Base-by-base conservation (phyloP, 1,140 invertebrate species). In the Melipona quadrifasciata region DNA sequence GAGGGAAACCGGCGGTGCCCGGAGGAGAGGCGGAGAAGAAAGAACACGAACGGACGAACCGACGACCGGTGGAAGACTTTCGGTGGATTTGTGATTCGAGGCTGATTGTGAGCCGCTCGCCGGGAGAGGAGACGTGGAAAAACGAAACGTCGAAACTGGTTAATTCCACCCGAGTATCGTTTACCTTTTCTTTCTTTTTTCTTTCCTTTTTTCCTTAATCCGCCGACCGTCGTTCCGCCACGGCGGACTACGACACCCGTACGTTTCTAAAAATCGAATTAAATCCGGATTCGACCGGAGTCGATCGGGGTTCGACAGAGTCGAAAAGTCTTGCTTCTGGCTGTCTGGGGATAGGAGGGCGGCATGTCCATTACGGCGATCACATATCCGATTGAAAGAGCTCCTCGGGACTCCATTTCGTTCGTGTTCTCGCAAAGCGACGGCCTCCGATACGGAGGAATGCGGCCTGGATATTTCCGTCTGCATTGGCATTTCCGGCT, bases 231-330 rank as follows among this genome's bases (percentile, higher is more conserved):
- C 58, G 68, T 39, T 64, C 65, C 81, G n/a, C n/a, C 34, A 16
- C 16, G n/a, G n/a, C 53, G 6, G 24, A 2, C 39, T 14, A 17
- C 16, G 39, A 67, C 17, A 55, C 17, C 39, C 24, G 61, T 68
- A 57, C 71, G 80, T 64, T 65, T 57, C 58, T 17, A 67, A 65
- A 58, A 89, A 89, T 89, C 87, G 87, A 89, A 86, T 88, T 86
- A 89, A 89, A 89, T 81, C 77, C 84, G 61, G 65, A n/a, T 31
- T 34, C n/a, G 57, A 39, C 10, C 27, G 55, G 31, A 31, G 31
- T 73, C 51, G 73, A 31, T 6, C 47, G 47, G n/a, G 39, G 39
- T 47, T 6, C 39, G 39, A 47, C 17, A 24, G 27, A 53, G 65
- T 27, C 19, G 17, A 14, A n/a, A 65, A 64, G n/a, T 51, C 64